phyloP scores from a whole-genome alignment of 2,113 vertebrate species.

The Oophaga pumilio region DNA sequence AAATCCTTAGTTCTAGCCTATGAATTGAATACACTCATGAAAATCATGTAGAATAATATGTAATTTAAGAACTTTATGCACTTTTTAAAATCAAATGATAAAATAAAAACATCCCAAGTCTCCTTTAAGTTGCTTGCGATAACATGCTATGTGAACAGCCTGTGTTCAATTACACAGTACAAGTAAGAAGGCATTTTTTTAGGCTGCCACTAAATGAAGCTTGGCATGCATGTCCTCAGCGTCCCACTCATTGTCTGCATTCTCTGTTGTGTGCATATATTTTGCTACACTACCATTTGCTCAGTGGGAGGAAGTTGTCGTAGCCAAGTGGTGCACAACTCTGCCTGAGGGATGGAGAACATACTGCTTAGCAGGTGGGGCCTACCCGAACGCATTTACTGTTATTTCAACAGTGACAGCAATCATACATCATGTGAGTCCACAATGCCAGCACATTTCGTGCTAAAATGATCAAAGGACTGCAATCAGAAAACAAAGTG shows the following conservation, averaged over 20 bases:
- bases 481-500: slow-evolving; percentile 71
- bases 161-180: slow-evolving; percentile 6
- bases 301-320: slow-evolving; percentile 73
- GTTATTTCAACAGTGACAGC: slow-evolving; percentile 90
- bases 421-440: slow-evolving; percentile 84
- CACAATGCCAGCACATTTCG: slow-evolving; percentile 75
- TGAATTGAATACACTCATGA: neutral
- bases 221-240: slow-evolving; percentile 46
- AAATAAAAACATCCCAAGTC: neutral
- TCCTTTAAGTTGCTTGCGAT: slow-evolving; percentile 59
- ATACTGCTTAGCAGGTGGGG: slow-evolving; percentile 81
- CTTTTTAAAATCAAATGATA: neutral
- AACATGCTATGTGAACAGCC: slow-evolving; percentile 61
- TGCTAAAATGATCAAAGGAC: slow-evolving; percentile 74
- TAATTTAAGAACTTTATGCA: neutral
- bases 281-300: slow-evolving; percentile 69
- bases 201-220: slow-evolving; percentile 57
- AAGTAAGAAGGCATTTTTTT: slow-evolving; percentile 32
- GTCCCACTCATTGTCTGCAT: slow-evolving; percentile 1
- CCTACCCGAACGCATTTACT: slow-evolving; percentile 76
- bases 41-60: neutral
- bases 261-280: slow-evolving; percentile 12
- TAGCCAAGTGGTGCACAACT: slow-evolving; percentile 66
- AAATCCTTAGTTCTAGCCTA: too few relatives aligned
- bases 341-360: slow-evolving; percentile 74